Conservation (phyloP, 2,113 vertebrate species). For the Rhynchopsitta pachyrhyncha region DNA sequence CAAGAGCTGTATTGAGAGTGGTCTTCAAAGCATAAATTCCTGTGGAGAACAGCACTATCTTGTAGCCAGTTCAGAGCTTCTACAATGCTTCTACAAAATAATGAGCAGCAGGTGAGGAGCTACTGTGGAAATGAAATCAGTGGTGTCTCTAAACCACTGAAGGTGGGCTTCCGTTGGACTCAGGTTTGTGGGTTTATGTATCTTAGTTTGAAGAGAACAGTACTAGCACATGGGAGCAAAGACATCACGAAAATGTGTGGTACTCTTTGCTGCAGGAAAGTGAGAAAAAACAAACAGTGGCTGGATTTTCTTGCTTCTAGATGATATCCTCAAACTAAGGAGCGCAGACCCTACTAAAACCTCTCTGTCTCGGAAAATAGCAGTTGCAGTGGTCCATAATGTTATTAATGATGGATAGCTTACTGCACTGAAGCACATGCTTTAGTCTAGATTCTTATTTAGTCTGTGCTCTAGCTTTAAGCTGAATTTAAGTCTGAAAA, state of each 20-base stretch:
- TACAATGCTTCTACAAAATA: not conserved
- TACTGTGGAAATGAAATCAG: not conserved
- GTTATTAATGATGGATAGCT: not conserved
- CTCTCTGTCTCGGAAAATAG: not conserved
- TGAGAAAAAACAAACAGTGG: not conserved
- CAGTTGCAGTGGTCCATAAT: not conserved
- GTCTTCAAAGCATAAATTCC: not conserved
- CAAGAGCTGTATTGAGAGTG: not conserved
- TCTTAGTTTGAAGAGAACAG: not conserved
- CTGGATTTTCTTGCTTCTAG: not conserved
- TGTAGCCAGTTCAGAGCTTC: not conserved
- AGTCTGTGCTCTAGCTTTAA: not conserved
- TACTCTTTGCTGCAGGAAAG: not conserved
- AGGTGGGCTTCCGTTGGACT: not conserved
- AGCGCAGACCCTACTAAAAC: not conserved
- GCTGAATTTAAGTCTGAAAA: not conserved
- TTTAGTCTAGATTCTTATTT: not conserved
- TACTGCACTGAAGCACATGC: not conserved
- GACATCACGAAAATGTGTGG: fast-evolving
- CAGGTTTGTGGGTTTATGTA: not conserved
- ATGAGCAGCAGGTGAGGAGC: not conserved
- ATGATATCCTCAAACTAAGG: not conserved
- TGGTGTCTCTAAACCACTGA: not conserved
- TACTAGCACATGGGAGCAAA: not conserved
- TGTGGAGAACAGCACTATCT: not conserved